Evolutionary conservation across 92 coral and sea anemone genomes (phyloP).

Genomic region (Desmophyllum pertusum): DNA sequence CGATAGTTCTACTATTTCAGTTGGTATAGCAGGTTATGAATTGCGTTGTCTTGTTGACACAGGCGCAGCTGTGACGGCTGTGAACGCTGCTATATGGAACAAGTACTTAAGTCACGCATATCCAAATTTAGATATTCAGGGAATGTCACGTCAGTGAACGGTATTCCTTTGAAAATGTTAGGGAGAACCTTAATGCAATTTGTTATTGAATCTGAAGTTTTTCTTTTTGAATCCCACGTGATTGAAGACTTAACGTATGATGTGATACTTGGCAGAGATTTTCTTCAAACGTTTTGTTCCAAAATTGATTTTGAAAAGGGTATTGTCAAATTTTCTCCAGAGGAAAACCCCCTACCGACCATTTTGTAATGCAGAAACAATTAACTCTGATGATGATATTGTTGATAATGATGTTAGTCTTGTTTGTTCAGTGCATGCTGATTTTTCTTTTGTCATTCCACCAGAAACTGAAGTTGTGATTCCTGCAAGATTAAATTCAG

Average conservation of each 20-base stretch:
- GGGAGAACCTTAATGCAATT: conserved; percentile 20
- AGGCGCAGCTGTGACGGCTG: conserved; percentile 35
- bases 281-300: conserved; percentile 31
- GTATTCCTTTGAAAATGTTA: conserved; percentile 5
- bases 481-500: not conserved
- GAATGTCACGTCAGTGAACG: not conserved
- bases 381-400: no score
- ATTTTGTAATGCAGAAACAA: no score
- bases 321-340: not conserved
- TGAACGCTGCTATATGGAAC: conserved; percentile 25
- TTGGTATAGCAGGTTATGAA: not conserved
- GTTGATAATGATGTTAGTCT: not conserved
- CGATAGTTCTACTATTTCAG: not conserved
- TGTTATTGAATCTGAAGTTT: conserved; percentile 13
- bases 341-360: not conserved
- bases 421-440: not conserved
- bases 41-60: conserved; percentile 22
- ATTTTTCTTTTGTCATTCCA: not conserved
- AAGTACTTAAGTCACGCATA: conserved; percentile 8
- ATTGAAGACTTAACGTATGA: conserved; percentile 33
- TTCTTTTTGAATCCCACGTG: conserved; percentile 18
- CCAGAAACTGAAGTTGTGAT: not conserved
- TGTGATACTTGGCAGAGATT: conserved; percentile 47
- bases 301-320: conserved; percentile 22
- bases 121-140: conserved; percentile 13